Percentiles rank a stretch among this genome's conserved stretches.
Evolutionary conservation across 2,888 invertebrate genomes (phyloP).

Genomic region (Yponomeuta sedellus): DNA sequence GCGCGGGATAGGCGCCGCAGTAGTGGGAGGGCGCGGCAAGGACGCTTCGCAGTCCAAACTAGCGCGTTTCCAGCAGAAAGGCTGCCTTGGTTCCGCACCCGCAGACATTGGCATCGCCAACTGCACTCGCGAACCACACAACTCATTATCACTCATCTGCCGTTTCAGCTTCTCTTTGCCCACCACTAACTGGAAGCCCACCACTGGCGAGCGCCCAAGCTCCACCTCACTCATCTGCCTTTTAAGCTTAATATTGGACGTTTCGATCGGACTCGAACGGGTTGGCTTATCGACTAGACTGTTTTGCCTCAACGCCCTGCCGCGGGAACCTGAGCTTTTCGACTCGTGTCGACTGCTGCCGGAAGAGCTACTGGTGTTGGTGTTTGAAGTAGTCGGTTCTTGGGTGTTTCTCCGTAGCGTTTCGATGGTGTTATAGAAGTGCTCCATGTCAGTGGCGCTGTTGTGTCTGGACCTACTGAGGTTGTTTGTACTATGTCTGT

Average conservation of each 20-base stretch:
- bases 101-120: constrained; percentile 70
- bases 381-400: constrained; percentile 34
- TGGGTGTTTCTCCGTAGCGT: constrained; percentile 39
- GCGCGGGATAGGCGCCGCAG: constrained; percentile 25
- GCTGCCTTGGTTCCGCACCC: constrained; percentile 58
- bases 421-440: constrained; percentile 61
- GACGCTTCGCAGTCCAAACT: constrained; percentile 50
- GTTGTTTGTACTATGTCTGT: constrained; percentile 52
- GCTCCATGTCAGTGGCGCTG: constrained; percentile 52
- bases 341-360: constrained; percentile 45
- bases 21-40: constrained; percentile 22
- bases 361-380: constrained; percentile 54
- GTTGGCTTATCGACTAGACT: constrained; percentile 49
- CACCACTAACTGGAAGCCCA: constrained; percentile 59
- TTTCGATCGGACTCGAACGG: not conserved
- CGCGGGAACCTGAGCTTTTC: not conserved
- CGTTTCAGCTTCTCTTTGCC: constrained; percentile 61
- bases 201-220: constrained; percentile 35
- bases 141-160: constrained; percentile 63
- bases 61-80: constrained; percentile 57
- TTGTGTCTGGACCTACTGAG: constrained; percentile 45
- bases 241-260: constrained; percentile 27
- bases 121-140: constrained; percentile 51
- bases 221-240: constrained; percentile 59
- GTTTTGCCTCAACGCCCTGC: constrained; percentile 43